Conservation (phyloP, 2,797 vertebrate species). For the Coracias cyanogaster region DNA sequence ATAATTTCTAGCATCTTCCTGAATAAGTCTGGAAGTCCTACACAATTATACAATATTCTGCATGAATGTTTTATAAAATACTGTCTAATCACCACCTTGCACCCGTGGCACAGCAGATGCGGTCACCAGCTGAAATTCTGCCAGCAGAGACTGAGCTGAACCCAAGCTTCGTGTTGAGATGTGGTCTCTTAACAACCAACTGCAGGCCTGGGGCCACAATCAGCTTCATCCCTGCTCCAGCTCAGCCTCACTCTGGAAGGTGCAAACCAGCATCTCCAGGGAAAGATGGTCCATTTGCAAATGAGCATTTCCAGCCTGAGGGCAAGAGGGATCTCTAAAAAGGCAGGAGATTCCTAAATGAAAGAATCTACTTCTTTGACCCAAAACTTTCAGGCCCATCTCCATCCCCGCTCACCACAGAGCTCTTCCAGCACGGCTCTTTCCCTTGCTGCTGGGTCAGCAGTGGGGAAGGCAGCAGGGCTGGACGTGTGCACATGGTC, state of each 20-base stretch:
- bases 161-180: neutral
- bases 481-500: neutral
- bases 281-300: neutral
- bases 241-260: neutral
- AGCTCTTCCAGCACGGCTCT: neutral
- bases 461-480: accelerated
- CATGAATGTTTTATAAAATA: neutral
- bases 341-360: neutral
- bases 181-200: neutral
- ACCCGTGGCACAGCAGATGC: neutral
- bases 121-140: neutral
- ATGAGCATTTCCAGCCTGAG: neutral
- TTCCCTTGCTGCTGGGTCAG: neutral
- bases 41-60: neutral
- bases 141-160: neutral
- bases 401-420: neutral
- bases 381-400: neutral
- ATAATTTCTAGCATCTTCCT: neutral
- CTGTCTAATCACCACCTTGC: neutral
- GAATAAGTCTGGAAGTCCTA: neutral
- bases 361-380: neutral
- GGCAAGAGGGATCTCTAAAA: neutral
- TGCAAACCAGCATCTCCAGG: neutral
- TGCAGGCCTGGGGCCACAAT: neutral
- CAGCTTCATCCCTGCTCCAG: neutral